These are phyloP conservation scores for Raja brachyura DNA, from an alignment of 2,113 vertebrate species.

Conservation along the genomic window DNA sequence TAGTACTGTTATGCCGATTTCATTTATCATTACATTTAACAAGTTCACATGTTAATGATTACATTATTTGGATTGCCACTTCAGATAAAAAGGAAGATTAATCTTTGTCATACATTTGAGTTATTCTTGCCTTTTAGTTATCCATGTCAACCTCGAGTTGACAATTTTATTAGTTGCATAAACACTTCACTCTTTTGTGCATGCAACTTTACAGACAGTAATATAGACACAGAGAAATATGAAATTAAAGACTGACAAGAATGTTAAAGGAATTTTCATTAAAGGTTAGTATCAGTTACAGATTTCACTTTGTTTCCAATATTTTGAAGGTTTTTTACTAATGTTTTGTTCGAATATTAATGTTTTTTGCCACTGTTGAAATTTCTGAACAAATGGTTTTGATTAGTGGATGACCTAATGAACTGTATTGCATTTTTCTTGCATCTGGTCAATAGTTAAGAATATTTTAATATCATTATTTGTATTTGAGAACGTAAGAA, in stretches of 20 bases:
- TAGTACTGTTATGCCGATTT: background rate
- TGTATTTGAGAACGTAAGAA: too few species aligned
- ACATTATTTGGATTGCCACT: background rate
- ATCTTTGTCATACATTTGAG: background rate
- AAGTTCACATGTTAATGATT: background rate
- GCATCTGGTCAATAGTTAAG: too few species aligned
- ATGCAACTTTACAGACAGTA: background rate
- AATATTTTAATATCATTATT: too few species aligned
- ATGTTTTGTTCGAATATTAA: too few species aligned
- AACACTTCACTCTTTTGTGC: background rate
- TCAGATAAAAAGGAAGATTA: background rate
- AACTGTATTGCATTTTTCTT: background rate
- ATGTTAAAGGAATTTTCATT: slow-evolving; percentile 2
- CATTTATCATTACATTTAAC: background rate
- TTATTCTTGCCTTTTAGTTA: background rate
- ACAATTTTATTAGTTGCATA: background rate
- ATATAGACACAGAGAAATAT: background rate
- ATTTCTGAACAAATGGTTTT: background rate
- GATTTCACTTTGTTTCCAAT: background rate
- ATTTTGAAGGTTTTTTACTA: background rate
- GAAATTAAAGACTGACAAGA: background rate
- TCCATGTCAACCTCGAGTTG: background rate
- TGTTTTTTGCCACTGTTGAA: background rate
- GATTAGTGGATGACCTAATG: background rate
- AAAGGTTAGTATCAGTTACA: background rate